phyloP scores from a whole-genome alignment of 2,797 vertebrate genomes.

The Phyllotis vaccarum region DNA sequence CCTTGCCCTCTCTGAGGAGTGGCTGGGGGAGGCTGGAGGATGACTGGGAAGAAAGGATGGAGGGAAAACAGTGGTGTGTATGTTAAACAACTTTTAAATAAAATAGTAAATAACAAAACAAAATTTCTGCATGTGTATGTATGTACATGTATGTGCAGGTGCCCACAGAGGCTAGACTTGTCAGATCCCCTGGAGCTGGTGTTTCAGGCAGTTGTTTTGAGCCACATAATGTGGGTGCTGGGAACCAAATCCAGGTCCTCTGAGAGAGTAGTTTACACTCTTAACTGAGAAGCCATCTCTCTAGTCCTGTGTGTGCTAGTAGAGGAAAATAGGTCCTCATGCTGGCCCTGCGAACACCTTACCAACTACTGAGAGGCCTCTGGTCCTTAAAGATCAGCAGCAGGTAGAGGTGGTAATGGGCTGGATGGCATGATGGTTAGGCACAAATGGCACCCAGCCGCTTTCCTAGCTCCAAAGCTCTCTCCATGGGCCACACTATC shows the following conservation, averaged over 20 bases:
- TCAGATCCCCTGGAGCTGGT: not conserved
- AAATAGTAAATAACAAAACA: not conserved
- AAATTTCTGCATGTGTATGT: not conserved
- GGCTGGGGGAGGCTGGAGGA: too few relatives aligned
- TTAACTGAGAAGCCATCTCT: not conserved
- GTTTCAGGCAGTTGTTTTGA: not conserved
- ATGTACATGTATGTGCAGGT: not conserved
- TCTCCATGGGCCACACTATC: not conserved
- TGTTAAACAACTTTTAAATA: too few relatives aligned
- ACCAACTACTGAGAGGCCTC: not conserved
- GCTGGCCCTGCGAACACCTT: not conserved
- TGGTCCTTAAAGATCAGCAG: not conserved
- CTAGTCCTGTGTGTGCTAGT: not conserved
- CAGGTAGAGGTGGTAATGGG: not conserved
- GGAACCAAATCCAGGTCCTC: not conserved
- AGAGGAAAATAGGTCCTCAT: not conserved
- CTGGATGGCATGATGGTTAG: too few relatives aligned
- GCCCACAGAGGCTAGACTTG: not conserved
- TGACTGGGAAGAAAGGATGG: too few relatives aligned
- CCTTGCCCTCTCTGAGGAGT: too few relatives aligned
- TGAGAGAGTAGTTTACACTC: not conserved
- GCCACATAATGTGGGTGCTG: not conserved
- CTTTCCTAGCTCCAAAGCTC: not conserved
- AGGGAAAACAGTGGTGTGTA: too few relatives aligned
- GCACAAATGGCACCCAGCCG: rapidly evolving